Percentiles rank a stretch among this genome's conserved stretches.
phyloP scores from a whole-genome alignment of 1,140 invertebrate species.

The Drosophila prosaltans region DNA sequence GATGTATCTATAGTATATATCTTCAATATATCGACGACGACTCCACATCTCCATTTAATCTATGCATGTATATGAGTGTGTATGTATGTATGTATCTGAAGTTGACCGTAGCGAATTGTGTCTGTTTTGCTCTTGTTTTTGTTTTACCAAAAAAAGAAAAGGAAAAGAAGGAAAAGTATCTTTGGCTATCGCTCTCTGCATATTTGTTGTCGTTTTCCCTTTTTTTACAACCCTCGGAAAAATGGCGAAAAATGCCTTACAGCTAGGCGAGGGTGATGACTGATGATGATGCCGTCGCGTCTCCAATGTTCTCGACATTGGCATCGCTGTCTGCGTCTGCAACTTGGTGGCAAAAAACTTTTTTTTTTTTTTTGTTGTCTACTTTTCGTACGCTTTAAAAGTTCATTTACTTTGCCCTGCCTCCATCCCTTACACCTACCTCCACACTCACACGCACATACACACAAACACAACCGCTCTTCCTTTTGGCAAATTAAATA shows the following conservation, averaged over 20 bases:
- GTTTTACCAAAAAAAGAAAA: conserved; percentile 58
- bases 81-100: conserved; percentile 57
- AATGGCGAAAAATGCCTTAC: conserved; percentile 40
- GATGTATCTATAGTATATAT: conserved; percentile 32
- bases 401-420: conserved; percentile 64
- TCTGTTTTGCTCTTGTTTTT: conserved; percentile 53
- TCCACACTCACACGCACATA: too few relatives aligned
- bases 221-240: conserved; percentile 71
- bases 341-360: conserved; percentile 39
- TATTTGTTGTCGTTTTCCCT: conserved; percentile 43
- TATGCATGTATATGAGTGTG: conserved; percentile 27
- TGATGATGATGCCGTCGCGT: conserved; percentile 73
- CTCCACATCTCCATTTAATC: conserved; percentile 6
- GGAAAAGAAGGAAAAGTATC: conserved; percentile 45
- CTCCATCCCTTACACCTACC: background rate
- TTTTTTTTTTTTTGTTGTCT: conserved; percentile 61
- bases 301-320: conserved; percentile 15
- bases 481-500: conserved; percentile 69
- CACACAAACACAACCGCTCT: background rate
- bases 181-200: conserved; percentile 39
- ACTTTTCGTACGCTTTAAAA: conserved; percentile 72
- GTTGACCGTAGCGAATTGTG: conserved; percentile 76
- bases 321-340: conserved; percentile 33
- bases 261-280: conserved; percentile 70
- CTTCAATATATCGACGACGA: background rate